Percentiles rank a stretch among this genome's conserved stretches.
Evolutionary conservation across 2,888 invertebrate genomes (phyloP).

Genomic region (Trichacis sp.): DNA sequence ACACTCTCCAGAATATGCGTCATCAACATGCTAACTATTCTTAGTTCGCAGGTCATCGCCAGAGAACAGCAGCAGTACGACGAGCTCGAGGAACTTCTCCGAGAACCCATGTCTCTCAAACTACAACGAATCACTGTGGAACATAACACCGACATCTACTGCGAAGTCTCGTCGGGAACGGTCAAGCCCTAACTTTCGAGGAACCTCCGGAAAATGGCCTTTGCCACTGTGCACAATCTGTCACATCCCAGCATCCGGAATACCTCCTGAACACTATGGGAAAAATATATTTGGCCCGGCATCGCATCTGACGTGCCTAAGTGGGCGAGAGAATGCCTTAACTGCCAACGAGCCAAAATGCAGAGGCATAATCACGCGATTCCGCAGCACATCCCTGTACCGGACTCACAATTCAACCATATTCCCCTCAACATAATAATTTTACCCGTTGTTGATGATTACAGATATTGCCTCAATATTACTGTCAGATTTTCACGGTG

Average conservation of each 20-base stretch:
- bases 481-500: constrained; percentile 53
- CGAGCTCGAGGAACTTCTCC: too few relatives aligned
- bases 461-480: constrained; percentile 52
- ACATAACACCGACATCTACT: not conserved
- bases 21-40: too few relatives aligned
- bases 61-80: too few relatives aligned
- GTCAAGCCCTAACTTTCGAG: too few relatives aligned
- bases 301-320: constrained; percentile 24
- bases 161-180: not conserved
- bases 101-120: too few relatives aligned
- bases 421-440: too few relatives aligned
- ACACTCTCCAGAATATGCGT: too few relatives aligned
- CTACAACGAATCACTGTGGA: too few relatives aligned
- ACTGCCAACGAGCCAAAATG: constrained; percentile 42
- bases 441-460: constrained; percentile 33
- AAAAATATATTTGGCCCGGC: constrained; percentile 46
- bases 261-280: constrained; percentile 13
- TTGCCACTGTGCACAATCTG: constrained; percentile 2
- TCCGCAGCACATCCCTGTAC: constrained; percentile 15
- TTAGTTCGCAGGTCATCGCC: too few relatives aligned
- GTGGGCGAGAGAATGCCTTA: constrained; percentile 34
- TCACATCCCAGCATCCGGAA: not conserved
- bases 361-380: constrained; percentile 25
- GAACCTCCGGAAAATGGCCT: not conserved
- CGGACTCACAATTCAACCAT: too few relatives aligned